Percentiles rank a stretch among this genome's conserved stretches.
phyloP scores from a whole-genome alignment of 2,113 vertebrate species.

The Mobula hypostoma region DNA sequence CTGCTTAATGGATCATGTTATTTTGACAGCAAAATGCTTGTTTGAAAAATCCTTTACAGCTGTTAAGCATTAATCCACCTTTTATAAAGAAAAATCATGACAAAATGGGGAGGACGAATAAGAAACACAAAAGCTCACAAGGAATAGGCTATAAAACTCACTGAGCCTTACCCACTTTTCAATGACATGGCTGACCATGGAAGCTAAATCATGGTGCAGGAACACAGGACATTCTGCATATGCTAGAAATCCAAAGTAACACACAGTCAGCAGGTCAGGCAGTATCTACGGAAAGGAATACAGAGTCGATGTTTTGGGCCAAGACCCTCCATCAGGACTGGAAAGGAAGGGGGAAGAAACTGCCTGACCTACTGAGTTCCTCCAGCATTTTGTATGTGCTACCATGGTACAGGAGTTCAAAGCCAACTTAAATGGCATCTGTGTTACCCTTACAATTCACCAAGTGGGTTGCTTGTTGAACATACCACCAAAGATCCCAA shows the following conservation, averaged over 20 bases:
- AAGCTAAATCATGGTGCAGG: not conserved
- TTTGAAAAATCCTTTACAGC: not conserved
- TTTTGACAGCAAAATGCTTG: not conserved
- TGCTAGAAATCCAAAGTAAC: too few relatives aligned
- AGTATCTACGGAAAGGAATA: too few relatives aligned
- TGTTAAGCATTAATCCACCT: not conserved
- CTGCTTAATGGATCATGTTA: not conserved
- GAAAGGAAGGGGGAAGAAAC: too few relatives aligned
- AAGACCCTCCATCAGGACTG: too few relatives aligned
- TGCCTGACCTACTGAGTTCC: too few relatives aligned
- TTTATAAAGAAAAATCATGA: not conserved
- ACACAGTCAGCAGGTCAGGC: too few relatives aligned
- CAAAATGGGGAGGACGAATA: not conserved
- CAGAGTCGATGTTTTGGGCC: too few relatives aligned
- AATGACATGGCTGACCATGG: not conserved
- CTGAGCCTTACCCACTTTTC: too few relatives aligned
- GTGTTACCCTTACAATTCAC: not conserved
- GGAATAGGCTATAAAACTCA: too few relatives aligned
- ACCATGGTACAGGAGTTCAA: not conserved
- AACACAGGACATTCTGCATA: too few relatives aligned
- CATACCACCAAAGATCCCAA: not conserved
- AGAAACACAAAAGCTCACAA: not conserved
- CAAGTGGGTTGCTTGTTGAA: not conserved
- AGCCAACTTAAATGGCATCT: not conserved
- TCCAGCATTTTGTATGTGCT: too few relatives aligned